Base-by-base conservation (phyloP, 2,797 vertebrate genomes). In the Siniperca undulata region DNA sequence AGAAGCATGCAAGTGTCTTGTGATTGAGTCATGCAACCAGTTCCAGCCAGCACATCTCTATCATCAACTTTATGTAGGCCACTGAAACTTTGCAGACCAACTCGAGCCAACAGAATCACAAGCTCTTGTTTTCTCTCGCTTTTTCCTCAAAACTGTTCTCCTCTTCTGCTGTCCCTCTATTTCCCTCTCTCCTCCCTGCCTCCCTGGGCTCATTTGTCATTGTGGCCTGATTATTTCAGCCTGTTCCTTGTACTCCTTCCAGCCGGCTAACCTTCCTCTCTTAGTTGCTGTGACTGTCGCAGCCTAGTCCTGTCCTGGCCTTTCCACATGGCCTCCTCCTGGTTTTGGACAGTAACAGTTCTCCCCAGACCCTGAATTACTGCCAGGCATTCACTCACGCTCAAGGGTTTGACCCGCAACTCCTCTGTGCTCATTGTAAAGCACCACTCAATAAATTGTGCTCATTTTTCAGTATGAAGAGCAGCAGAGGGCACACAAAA, bases 191-290 rank as follows among this genome's bases (percentile, higher is more conserved):
- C 70, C 84, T 81, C 89, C 85, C 91, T 91, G 85, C 87, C 85
- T 95, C 93, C 93, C 94, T 70, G 74, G 73, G 79, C 95, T 95
- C 95, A 91, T 96, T 96, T 94, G 92, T 96, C 94, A 95, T 86
- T 53, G 76, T 96, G 95, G 92, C 96, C 96, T 95, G 92, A 96
- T 95, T 96, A 96, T 93, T 95, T 96, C 95, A 95, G 90, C 89
- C 86, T 86, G 82, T 86, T 94, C 83, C 82, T 90, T 83, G 85
- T 84, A 62, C 90, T 91, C 80, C 82, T 93, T 93, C 86, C 91
- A 90, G 87, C 83, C 84, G 52, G 82, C 83, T 87, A 89, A 91
- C 91, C 90, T 88, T 86, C 82, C 84, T 89, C 82, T 83, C 70
- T 78, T 76, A 75, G 75, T 74, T 9, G 34, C 77, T 75, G 42